Evolutionary conservation across 2,888 invertebrate species (phyloP).

Genomic region (Drosophila affinis): DNA sequence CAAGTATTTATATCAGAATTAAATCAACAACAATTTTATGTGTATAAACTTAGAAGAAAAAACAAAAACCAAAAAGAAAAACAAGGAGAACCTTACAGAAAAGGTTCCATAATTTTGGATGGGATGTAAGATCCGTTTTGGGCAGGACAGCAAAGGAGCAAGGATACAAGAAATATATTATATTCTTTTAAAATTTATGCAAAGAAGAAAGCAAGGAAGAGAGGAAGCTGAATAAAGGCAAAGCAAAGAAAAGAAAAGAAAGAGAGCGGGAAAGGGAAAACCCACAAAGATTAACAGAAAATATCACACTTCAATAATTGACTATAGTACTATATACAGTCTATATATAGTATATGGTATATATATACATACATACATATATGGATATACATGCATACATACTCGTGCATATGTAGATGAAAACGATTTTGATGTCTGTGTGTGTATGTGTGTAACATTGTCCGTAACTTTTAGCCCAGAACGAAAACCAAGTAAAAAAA

Average conservation of each 20-base stretch:
- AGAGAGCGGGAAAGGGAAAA: neutral
- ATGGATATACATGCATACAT: slow-evolving; percentile 18
- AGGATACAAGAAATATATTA: slow-evolving; percentile 72
- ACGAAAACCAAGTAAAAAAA: slow-evolving; percentile 4
- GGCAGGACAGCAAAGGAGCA: neutral
- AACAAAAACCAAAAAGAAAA: slow-evolving; percentile 40
- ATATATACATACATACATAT: slow-evolving; percentile 22
- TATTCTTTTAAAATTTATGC: slow-evolving; percentile 81
- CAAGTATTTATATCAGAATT: slow-evolving; percentile 50
- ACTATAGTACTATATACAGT: slow-evolving; percentile 42
- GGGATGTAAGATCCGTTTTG: slow-evolving; percentile 8
- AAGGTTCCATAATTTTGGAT: slow-evolving; percentile 28
- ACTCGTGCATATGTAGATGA: slow-evolving; percentile 40
- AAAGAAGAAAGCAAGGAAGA: slow-evolving; percentile 17
- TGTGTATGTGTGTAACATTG: slow-evolving; percentile 77
- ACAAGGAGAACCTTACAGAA: neutral
- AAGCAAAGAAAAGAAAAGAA: slow-evolving; percentile 26
- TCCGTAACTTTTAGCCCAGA: slow-evolving; percentile 81
- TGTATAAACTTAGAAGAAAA: slow-evolving; percentile 42
- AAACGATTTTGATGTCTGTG: slow-evolving; percentile 63
- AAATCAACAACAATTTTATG: slow-evolving; percentile 46
- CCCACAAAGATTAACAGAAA: slow-evolving; percentile 51
- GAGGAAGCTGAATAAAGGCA: slow-evolving; percentile 24
- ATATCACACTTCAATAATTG: slow-evolving; percentile 75
- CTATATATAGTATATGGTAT: slow-evolving; percentile 8